Conservation (phyloP, 2,797 vertebrate genomes). For the Siniperca scherzeri region DNA sequence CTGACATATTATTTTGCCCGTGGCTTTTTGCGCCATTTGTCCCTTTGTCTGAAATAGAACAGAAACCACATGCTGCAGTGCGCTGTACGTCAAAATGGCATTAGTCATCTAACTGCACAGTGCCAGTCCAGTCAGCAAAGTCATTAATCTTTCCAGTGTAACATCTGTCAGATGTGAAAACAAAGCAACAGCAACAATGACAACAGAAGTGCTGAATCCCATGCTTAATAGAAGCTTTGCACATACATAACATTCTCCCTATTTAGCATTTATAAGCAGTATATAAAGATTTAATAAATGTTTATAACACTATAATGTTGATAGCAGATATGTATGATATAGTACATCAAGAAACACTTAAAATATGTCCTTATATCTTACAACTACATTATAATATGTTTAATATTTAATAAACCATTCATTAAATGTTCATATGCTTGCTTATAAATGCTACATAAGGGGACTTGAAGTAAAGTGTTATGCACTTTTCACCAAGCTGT, state of each 20-base stretch:
- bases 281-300: neutral
- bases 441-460: neutral
- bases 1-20: constrained; percentile 59
- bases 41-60: constrained; percentile 70
- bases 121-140: constrained; percentile 43
- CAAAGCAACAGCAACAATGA: constrained; percentile 24
- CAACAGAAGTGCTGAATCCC: constrained; percentile 7
- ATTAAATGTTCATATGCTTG: too few relatives aligned
- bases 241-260: neutral
- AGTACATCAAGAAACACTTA: too few relatives aligned
- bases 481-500: neutral
- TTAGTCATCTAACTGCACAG: constrained; percentile 68
- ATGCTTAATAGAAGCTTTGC: neutral
- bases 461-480: neutral
- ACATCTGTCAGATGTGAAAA: constrained; percentile 40
- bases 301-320: neutral
- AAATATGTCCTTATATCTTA: neutral
- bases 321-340: neutral
- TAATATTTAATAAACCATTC: neutral
- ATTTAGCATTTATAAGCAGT: neutral
- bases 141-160: constrained; percentile 45
- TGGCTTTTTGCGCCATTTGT: constrained; percentile 52
- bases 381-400: neutral
- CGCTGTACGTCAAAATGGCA: constrained; percentile 36
- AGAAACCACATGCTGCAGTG: constrained; percentile 55